Evolutionary conservation across 1,140 invertebrate species (phyloP).

Genomic region (Neuroterus valhalla): DNA sequence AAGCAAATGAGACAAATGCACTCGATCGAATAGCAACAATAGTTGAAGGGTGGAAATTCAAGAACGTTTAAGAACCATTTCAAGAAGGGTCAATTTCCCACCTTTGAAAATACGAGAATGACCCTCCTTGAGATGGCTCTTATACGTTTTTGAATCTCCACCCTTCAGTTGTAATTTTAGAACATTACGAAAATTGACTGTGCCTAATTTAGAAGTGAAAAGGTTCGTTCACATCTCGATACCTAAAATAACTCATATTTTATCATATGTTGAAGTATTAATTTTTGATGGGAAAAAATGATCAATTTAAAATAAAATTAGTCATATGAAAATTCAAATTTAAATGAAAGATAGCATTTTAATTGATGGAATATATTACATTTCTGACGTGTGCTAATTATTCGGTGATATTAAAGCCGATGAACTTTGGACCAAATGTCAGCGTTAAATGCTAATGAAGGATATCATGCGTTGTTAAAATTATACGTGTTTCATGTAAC

Average conservation of each 20-base stretch:
- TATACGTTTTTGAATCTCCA: too few relatives aligned
- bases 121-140: too few relatives aligned
- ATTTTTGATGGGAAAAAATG: too few relatives aligned
- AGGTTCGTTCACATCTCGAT: constrained; percentile 12
- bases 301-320: too few relatives aligned
- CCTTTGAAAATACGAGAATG: too few relatives aligned
- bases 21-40: constrained; percentile 46
- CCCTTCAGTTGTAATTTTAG: constrained; percentile 20
- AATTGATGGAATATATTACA: constrained; percentile 4
- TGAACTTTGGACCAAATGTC: constrained; percentile 30
- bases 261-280: too few relatives aligned
- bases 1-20: constrained; percentile 48
- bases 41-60: background rate
- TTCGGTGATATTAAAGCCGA: constrained; percentile 40
- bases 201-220: constrained; percentile 38
- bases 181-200: constrained; percentile 50
- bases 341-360: background rate
- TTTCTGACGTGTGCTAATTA: constrained; percentile 3
- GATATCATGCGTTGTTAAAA: constrained; percentile 40
- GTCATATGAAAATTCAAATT: background rate
- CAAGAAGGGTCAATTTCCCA: too few relatives aligned
- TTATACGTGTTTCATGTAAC: constrained; percentile 44
- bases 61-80: too few relatives aligned
- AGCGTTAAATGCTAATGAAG: background rate
- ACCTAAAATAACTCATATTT: background rate